Base-by-base conservation (phyloP, 2,797 vertebrate species). In the Gallinago stenura region DNA sequence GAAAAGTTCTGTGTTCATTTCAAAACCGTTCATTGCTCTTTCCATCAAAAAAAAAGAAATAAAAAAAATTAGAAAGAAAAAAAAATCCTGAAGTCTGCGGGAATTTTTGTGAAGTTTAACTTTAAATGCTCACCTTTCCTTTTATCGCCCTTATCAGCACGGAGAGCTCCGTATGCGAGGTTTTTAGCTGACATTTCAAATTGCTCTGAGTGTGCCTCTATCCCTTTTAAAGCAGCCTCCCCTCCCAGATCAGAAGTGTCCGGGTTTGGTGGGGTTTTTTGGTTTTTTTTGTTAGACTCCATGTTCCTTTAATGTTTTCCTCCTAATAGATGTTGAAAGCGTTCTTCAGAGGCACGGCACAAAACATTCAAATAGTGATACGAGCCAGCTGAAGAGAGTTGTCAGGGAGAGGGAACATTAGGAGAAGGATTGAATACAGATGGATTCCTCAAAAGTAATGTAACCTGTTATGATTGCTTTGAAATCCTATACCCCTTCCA, bases 401-500 rank as follows among this genome's bases (percentile, higher is more conserved):
- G 97, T 97, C 96, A 95, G 94, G 72, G 94, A 96, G 90, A 83
- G 90, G 68, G 95, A 95, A 89, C 89, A 62, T 94, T 95, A 95
- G 70, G 90, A 95, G 92, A 87, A 94, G 93, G 97, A 96, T 95
- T 97, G 95, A 97, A 94, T 97, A 95, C 97, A 97, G 96, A 97
- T 97, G 97, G 95, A 96, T 96, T 97, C 96, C 95, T 97, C 92
- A 92, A 95, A 97, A 95, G 92, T 97, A 97, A 92, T 96, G 93
- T 95, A 97, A 97, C 97, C 97, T 97, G 97, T 97, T 97, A 95
- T 76, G 93, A 93, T 94, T 97, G 89, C 96, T 97, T 97, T 97
- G 97, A 97, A 97, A 97, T 95, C 81, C 86, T 96, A 95, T 80
- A 96, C 93, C 69, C 88, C 90, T 89, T 93, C 95, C 92, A 72